Conservation (phyloP, 2,888 invertebrate genomes). For the Sipha maydis region DNA sequence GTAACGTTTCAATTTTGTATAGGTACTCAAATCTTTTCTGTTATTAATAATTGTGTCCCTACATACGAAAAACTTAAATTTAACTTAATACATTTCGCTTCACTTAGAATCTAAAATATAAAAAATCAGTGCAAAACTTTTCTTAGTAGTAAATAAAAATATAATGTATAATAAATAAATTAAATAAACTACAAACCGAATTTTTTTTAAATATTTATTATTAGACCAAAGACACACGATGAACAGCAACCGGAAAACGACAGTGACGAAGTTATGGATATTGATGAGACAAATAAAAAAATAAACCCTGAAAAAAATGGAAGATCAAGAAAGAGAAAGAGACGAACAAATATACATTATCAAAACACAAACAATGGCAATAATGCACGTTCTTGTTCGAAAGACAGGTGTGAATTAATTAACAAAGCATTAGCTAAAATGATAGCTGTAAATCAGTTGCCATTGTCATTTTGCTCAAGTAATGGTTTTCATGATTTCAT, state of each 20-base stretch:
- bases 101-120: too few relatives aligned
- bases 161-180: not conserved
- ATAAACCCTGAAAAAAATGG: slow-evolving; percentile 1
- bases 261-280: too few relatives aligned
- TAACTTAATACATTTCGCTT: slow-evolving; percentile 8
- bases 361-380: slow-evolving; percentile 22
- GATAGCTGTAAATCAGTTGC: too few relatives aligned
- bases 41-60: slow-evolving; percentile 2
- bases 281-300: slow-evolving; percentile 10
- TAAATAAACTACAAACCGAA: too few relatives aligned
- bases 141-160: slow-evolving; percentile 2
- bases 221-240: not conserved
- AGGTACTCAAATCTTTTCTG: not conserved
- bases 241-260: slow-evolving; percentile 8
- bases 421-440: not conserved
- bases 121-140: slow-evolving; percentile 9
- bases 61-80: slow-evolving; percentile 1
- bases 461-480: too few relatives aligned
- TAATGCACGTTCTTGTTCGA: slow-evolving; percentile 15
- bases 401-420: slow-evolving; percentile 16
- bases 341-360: slow-evolving; percentile 19
- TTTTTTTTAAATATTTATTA: too few relatives aligned
- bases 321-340: slow-evolving; percentile 19
- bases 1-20: too few relatives aligned
- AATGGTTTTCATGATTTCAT: too few relatives aligned